phyloP scores from a whole-genome alignment of 2,113 vertebrate genomes.

The Desmodus rotundus region DNA sequence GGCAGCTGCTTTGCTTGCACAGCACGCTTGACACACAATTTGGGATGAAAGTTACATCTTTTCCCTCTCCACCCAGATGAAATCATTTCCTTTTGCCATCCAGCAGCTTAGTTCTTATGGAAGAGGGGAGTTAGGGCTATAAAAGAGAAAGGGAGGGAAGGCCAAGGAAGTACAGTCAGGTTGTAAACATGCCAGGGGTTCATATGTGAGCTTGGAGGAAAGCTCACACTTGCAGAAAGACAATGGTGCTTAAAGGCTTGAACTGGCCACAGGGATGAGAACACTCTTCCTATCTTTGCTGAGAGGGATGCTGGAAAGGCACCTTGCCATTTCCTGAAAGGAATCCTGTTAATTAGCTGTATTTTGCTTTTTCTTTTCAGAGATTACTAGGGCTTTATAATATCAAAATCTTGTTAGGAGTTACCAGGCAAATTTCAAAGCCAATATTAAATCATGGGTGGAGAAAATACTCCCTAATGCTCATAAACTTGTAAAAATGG shows the following conservation, averaged over 20 bases:
- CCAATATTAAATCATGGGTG: neutral
- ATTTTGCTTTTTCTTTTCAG: neutral
- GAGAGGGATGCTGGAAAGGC: constrained; percentile 30
- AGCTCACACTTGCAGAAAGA: neutral
- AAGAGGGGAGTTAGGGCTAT: neutral
- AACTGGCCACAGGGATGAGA: neutral
- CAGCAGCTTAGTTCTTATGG: constrained; percentile 13
- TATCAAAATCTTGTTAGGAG: neutral
- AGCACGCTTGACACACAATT: constrained; percentile 30
- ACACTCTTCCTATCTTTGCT: neutral
- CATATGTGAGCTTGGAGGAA: constrained; percentile 11
- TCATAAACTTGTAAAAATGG: constrained; percentile 40
- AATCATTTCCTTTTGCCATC: constrained; percentile 65
- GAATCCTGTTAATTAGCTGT: neutral
- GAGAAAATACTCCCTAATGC: constrained; percentile 16
- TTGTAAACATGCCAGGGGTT: constrained; percentile 20
- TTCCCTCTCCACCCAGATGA: constrained; percentile 31
- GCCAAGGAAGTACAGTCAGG: neutral
- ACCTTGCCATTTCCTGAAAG: neutral
- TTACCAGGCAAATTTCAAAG: constrained; percentile 34
- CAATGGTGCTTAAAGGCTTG: constrained; percentile 9
- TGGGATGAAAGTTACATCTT: constrained; percentile 43
- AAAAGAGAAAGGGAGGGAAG: neutral
- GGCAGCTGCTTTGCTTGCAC: constrained; percentile 58
- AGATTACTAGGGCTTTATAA: neutral